Evolutionary conservation across 2,113 vertebrate species (phyloP).

Genomic region (Edolisoma coerulescens): DNA sequence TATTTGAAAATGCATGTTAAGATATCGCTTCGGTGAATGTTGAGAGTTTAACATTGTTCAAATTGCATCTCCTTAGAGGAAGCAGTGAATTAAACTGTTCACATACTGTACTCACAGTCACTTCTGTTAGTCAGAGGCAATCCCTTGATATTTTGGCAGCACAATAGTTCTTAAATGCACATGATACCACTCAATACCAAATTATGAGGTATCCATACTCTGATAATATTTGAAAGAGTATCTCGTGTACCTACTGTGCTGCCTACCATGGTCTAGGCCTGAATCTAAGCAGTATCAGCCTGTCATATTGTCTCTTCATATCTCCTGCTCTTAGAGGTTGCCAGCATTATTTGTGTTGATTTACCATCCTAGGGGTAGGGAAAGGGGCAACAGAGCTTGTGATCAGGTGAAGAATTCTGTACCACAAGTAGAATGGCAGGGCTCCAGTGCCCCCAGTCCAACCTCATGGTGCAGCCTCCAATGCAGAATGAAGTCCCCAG

Average conservation of each 20-base stretch:
- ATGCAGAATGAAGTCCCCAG: neutral
- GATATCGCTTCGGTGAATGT: neutral
- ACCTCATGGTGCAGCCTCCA: neutral
- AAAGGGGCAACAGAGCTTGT: neutral
- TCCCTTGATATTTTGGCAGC: neutral
- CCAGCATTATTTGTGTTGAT: neutral
- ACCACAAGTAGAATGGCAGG: neutral
- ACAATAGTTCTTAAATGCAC: neutral
- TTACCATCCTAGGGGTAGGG: neutral
- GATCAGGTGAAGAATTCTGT: neutral
- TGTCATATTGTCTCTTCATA: neutral
- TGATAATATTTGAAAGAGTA: neutral
- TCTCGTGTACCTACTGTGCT: neutral
- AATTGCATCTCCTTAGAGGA: neutral
- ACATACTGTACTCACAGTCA: neutral
- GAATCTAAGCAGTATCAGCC: neutral
- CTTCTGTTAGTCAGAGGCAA: neutral
- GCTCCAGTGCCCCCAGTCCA: neutral
- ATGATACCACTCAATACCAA: neutral
- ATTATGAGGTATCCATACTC: neutral
- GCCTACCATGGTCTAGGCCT: neutral
- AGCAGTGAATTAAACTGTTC: neutral
- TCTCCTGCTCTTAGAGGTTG: neutral
- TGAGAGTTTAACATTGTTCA: neutral
- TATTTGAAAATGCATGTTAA: neutral